Percentiles rank a stretch among this genome's conserved stretches.
These are phyloP conservation scores for Austrolebias charrua DNA, from an alignment of 2,797 vertebrate genomes.

Conservation along the genomic window DNA sequence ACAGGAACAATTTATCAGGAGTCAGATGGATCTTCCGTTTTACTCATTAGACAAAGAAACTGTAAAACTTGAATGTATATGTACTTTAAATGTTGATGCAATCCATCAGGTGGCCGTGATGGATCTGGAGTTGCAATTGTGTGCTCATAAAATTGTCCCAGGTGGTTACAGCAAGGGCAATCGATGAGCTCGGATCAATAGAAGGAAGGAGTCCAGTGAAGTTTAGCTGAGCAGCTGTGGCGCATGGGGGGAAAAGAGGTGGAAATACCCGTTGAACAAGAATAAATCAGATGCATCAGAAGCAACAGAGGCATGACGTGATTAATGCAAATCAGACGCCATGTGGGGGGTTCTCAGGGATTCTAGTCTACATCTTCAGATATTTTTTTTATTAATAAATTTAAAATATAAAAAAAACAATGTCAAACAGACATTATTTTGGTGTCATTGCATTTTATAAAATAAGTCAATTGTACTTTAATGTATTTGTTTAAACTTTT, in stretches of 20 bases:
- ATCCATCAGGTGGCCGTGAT: constrained; percentile 8
- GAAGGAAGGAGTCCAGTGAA: constrained; percentile 21
- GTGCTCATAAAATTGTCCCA: constrained; percentile 35
- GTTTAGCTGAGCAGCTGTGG: constrained; percentile 17
- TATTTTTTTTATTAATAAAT: too few species aligned
- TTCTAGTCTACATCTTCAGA: constrained; percentile 52
- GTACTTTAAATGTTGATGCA: constrained; percentile 15
- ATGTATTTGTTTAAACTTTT: too few species aligned
- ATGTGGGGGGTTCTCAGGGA: constrained; percentile 29
- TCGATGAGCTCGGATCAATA: constrained; percentile 40
- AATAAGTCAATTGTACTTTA: too few species aligned
- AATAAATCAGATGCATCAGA: constrained; percentile 48
- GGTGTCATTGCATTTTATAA: too few species aligned
- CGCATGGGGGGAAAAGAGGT: constrained; percentile 31
- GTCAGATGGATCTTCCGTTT: too few species aligned
- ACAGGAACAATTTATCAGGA: background rate
- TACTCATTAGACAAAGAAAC: background rate
- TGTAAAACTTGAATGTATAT: background rate
- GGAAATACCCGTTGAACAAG: too few species aligned
- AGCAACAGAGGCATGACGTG: constrained; percentile 35
- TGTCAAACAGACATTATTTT: too few species aligned
- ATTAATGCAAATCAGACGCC: constrained; percentile 65
- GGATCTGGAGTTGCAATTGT: constrained; percentile 7
- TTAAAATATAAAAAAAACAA: too few species aligned
- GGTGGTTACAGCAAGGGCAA: constrained; percentile 19